Conservation (phyloP, 1,140 invertebrate species). For the Eciton burchellii region DNA sequence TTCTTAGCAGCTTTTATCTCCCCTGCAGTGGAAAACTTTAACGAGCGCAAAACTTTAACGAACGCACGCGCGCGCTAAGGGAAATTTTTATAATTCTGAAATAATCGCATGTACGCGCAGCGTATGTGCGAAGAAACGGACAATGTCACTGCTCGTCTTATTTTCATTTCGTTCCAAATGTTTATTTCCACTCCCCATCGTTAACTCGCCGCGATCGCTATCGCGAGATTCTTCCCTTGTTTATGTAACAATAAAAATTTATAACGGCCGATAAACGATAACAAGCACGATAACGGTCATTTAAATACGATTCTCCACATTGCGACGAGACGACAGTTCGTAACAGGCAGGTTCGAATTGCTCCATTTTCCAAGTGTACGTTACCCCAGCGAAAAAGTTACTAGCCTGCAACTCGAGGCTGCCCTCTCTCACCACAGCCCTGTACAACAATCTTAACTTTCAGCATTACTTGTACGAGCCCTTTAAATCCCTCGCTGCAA, state of each 20-base stretch:
- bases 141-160: not conserved
- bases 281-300: not conserved
- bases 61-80: constrained; percentile 47
- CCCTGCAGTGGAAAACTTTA: constrained; percentile 58
- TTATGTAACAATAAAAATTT: too few species aligned
- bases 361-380: constrained; percentile 43
- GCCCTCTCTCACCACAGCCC: constrained; percentile 79
- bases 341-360: constrained; percentile 20
- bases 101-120: constrained; percentile 28
- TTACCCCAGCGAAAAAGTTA: constrained; percentile 62
- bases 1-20: constrained; percentile 58
- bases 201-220: not conserved
- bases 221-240: too few species aligned
- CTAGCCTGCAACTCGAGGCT: constrained; percentile 71
- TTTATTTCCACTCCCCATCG: constrained; percentile 17
- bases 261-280: not conserved
- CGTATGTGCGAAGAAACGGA: constrained; percentile 9
- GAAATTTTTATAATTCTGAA: constrained; percentile 55
- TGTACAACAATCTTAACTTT: constrained; percentile 74
- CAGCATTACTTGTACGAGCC: constrained; percentile 74
- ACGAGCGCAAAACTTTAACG: too few species aligned
- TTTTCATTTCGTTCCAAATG: constrained; percentile 4
- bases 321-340: not conserved
- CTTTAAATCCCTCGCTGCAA: constrained; percentile 65
- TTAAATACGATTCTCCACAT: constrained; percentile 14